A percentile compares a stretch with the other conserved stretches of the same genome.
Conservation (phyloP, 2,113 vertebrate species). For the Grammomys surdaster region DNA sequence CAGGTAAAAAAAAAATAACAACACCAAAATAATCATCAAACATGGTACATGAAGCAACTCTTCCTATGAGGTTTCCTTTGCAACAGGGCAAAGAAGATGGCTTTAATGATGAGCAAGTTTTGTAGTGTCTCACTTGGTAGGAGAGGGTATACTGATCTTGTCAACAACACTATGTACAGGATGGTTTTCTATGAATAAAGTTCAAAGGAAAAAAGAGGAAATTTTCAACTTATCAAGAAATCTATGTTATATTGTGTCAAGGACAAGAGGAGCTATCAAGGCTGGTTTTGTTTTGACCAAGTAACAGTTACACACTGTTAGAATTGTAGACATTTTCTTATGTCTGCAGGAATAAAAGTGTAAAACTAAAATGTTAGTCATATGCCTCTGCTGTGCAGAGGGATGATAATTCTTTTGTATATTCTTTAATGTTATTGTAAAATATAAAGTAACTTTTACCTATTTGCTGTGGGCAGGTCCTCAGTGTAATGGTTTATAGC, state of each 20-base stretch:
- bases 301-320: slow-evolving; percentile 81
- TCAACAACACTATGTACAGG: slow-evolving; percentile 38
- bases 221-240: slow-evolving; percentile 17
- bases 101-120: not conserved
- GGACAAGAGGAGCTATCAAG: slow-evolving; percentile 69
- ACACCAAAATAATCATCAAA: not conserved
- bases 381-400: slow-evolving; percentile 90
- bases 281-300: slow-evolving; percentile 82
- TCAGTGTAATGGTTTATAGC: slow-evolving; percentile 80
- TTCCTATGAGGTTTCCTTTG: not conserved
- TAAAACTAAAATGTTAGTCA: slow-evolving; percentile 87
- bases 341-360: slow-evolving; percentile 84
- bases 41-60: not conserved
- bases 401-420: slow-evolving; percentile 84
- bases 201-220: not conserved
- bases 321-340: slow-evolving; percentile 86
- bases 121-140: not conserved
- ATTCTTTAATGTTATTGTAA: slow-evolving; percentile 86
- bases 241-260: slow-evolving; percentile 65
- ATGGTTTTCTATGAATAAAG: slow-evolving; percentile 54
- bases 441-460: slow-evolving; percentile 85
- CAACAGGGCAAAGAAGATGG: not conserved
- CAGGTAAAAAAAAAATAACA: not conserved
- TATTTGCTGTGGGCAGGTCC: slow-evolving; percentile 85
- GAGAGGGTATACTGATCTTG: not conserved